phyloP scores from a whole-genome alignment of 2,888 invertebrate species.

The Leptinotarsa peninsularis region DNA sequence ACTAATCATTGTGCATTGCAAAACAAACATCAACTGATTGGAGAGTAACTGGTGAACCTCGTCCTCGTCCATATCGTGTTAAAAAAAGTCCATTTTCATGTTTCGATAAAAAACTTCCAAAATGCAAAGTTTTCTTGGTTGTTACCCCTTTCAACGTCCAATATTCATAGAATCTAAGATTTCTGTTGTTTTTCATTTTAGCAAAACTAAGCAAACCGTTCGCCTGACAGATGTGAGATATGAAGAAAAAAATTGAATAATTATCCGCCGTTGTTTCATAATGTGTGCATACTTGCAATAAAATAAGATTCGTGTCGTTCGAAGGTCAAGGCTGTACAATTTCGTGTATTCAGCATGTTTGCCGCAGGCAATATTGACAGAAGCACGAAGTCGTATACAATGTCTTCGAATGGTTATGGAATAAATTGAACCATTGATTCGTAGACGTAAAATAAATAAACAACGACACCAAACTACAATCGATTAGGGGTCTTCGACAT shows the following conservation, averaged over 20 bases:
- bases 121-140: too few species aligned
- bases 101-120: too few species aligned
- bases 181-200: neutral
- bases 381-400: neutral
- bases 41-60: too few species aligned
- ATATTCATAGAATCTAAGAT: too few species aligned
- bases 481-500: too few species aligned
- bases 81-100: too few species aligned
- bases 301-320: neutral
- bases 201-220: neutral
- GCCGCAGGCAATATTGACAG: slow-evolving; percentile 1
- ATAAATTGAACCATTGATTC: neutral
- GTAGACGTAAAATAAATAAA: too few species aligned
- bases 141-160: too few species aligned
- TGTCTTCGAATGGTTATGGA: neutral
- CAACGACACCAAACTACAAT: too few species aligned
- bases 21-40: too few species aligned
- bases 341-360: neutral
- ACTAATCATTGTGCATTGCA: too few species aligned
- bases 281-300: neutral
- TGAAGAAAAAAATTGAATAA: neutral
- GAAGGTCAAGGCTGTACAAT: neutral
- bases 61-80: too few species aligned
- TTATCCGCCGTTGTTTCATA: neutral
- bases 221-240: neutral